A percentile compares a stretch with the other conserved stretches of the same genome.
Conservation (phyloP, 2,888 invertebrate species). For the Campoletis raptor region DNA sequence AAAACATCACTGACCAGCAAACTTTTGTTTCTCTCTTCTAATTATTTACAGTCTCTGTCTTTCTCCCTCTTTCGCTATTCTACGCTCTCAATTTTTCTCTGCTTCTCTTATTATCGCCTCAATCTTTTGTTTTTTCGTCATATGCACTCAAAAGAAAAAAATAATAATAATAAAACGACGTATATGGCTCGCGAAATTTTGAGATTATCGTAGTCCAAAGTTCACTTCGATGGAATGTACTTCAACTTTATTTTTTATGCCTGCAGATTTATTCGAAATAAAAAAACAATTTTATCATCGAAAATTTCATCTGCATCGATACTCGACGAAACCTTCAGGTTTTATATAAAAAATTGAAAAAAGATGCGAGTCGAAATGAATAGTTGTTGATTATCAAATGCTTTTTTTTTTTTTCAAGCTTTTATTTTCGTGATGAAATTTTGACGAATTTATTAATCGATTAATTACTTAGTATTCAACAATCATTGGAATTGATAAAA, state of each 20-base stretch:
- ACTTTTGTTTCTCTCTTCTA: slow-evolving; percentile 8
- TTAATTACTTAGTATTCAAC: not conserved
- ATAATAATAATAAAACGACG: not conserved
- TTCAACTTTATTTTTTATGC: not conserved
- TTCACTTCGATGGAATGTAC: not conserved
- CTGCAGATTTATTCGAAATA: too few species aligned
- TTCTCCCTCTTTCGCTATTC: not conserved
- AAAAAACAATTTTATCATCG: too few species aligned
- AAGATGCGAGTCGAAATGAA: too few species aligned
- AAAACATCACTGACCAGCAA: slow-evolving; percentile 32
- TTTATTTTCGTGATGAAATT: not conserved
- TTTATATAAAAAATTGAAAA: too few species aligned
- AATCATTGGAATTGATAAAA: not conserved
- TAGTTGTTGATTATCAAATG: not conserved
- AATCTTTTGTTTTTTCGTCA: not conserved
- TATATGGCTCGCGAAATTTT: not conserved
- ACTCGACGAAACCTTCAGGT: too few species aligned
- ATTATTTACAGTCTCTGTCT: not conserved
- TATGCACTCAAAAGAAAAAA: not conserved
- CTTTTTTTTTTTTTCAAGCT: not conserved
- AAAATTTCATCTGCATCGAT: too few species aligned
- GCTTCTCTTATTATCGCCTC: not conserved
- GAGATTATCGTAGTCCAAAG: not conserved
- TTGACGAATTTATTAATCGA: not conserved
- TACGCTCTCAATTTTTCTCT: not conserved